Base-by-base conservation (phyloP, 2,113 vertebrate genomes). In the Platichthys stellatus region DNA sequence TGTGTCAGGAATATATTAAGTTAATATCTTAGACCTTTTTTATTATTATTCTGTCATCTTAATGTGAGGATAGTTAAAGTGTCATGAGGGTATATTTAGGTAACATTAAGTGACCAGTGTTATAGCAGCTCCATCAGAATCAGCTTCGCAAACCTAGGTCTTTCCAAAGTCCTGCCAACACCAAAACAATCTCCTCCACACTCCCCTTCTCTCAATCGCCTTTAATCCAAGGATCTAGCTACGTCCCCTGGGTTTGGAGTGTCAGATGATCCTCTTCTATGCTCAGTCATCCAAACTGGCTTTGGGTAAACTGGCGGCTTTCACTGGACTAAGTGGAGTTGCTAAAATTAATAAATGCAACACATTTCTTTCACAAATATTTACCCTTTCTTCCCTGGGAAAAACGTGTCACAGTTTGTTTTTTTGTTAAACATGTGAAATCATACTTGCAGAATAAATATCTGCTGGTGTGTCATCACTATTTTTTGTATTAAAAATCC, bases 211-310 rank as follows among this genome's bases (percentile, higher is more conserved):
- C 49, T 69, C 51, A n/a, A 56, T 63, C 35, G n/a, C 56, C 63
- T 81, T 66, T 88, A 64, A 88, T 87, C 69, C 70, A 15, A 63
- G 72, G 77, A 83, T 86, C 81, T 80, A 74, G 66, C 64, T 72
- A 0, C 4, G n/a, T 75, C 56, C 77, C 26, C 58, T 63, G 51
- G 23, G 67, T 61, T 56, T 62, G 18, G 47, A 59, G 63, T 80
- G 63, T 84, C 64, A 64, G 59, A 70, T 58, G 14, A 76, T 61
- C 31, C 65, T 62, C 20, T 68, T 76, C 21, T 69, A 43, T 80
- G 81, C 79, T 79, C 43, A 58, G 61, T 68, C 75, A 68, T 54
- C 62, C 63, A 62, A 38, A 67, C 79, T 72, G 80, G 65, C 47
- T 81, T 69, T 69, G 31, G 35, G 49, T 54, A 66, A 40, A 72